Evolutionary conservation across 2,113 vertebrate genomes (phyloP).

Genomic region (Lophius piscatorius): DNA sequence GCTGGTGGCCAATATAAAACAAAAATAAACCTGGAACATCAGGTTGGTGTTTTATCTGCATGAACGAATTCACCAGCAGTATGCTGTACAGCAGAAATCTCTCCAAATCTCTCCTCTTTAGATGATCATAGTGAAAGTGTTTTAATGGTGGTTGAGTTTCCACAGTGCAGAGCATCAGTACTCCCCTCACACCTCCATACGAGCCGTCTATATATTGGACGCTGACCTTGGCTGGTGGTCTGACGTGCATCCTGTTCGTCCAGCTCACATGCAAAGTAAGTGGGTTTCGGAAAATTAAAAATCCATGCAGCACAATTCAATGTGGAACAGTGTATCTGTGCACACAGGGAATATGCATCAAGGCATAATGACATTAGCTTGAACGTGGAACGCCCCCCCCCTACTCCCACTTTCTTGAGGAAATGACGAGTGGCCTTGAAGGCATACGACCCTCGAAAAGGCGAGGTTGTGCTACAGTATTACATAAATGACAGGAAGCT

Average conservation of each 20-base stretch:
- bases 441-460: conserved; percentile 16
- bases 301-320: conserved; percentile 68
- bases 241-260: conserved; percentile 54
- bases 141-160: background rate
- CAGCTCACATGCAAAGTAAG: conserved; percentile 67
- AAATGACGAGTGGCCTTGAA: conserved; percentile 24
- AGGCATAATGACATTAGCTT: conserved; percentile 60
- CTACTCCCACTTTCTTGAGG: conserved; percentile 1
- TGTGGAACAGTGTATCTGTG: conserved; percentile 41
- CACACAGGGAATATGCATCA: conserved; percentile 63
- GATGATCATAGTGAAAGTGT: background rate
- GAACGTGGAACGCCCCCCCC: conserved; percentile 3
- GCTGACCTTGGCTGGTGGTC: conserved; percentile 54
- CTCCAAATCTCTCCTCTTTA: too few relatives aligned
- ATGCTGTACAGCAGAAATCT: too few relatives aligned
- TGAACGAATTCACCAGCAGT: too few relatives aligned
- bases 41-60: too few relatives aligned
- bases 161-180: conserved; percentile 46
- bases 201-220: conserved; percentile 39
- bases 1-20: too few relatives aligned
- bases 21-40: too few relatives aligned
- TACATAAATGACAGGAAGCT: conserved; percentile 1
- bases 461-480: background rate
- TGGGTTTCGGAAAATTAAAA: conserved; percentile 75
- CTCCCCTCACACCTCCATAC: conserved; percentile 50